phyloP scores from a whole-genome alignment of 2,888 invertebrate species.

The Blastobasis adustella region DNA sequence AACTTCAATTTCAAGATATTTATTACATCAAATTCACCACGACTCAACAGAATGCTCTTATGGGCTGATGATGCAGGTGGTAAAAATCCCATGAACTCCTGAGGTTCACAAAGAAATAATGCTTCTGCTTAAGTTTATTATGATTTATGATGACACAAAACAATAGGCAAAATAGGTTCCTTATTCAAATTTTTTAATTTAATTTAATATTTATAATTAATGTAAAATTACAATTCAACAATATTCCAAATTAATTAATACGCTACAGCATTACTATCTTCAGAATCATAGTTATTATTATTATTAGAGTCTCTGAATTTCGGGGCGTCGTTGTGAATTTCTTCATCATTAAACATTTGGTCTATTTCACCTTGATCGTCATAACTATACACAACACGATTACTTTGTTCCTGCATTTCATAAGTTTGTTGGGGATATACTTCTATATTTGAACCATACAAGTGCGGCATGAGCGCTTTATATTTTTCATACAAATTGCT shows the following conservation, averaged over 20 bases:
- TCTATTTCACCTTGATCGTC: slow-evolving; percentile 29
- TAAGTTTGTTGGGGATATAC: slow-evolving; percentile 33
- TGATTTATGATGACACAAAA: too few species aligned
- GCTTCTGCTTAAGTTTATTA: too few species aligned
- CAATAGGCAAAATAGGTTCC: too few species aligned
- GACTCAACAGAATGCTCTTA: too few species aligned
- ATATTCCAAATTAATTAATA: slow-evolving; percentile 28
- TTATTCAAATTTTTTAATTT: neutral
- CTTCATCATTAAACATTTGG: slow-evolving; percentile 38
- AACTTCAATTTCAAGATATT: too few species aligned
- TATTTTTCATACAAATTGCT: slow-evolving; percentile 32
- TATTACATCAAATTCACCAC: too few species aligned
- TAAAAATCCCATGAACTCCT: too few species aligned
- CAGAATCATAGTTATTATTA: slow-evolving; percentile 39
- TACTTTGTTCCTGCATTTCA: slow-evolving; percentile 12
- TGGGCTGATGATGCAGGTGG: too few species aligned
- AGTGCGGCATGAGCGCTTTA: slow-evolving; percentile 31
- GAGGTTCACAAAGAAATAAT: too few species aligned
- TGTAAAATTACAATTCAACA: neutral
- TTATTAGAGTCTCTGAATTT: slow-evolving; percentile 43
- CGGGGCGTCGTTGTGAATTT: slow-evolving; percentile 24
- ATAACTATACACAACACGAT: neutral
- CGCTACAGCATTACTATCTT: slow-evolving; percentile 43
- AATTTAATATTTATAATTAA: neutral
- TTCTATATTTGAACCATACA: slow-evolving; percentile 26